phyloP scores from a whole-genome alignment of 1,140 invertebrate genomes.

The Pseudomyrmex flavicornis region DNA sequence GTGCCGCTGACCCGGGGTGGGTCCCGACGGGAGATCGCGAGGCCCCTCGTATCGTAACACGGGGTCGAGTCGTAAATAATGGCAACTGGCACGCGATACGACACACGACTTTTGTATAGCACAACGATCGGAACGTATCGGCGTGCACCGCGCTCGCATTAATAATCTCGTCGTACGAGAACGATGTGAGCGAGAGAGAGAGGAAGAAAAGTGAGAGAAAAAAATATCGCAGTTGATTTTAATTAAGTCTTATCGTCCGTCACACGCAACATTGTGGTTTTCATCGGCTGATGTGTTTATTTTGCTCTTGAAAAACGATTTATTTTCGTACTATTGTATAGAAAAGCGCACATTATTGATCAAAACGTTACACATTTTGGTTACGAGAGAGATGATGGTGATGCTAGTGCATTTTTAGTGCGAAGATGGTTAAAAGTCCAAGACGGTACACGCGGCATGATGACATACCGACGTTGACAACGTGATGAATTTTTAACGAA shows the following conservation, averaged over 20 bases:
- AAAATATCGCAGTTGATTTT: background rate
- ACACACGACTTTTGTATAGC: conserved; percentile 50
- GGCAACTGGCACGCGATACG: conserved; percentile 55
- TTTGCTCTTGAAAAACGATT: background rate
- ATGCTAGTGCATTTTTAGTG: background rate
- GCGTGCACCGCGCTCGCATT: conserved; percentile 21
- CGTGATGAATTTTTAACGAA: conserved; percentile 8
- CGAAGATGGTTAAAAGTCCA: background rate
- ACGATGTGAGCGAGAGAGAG: background rate
- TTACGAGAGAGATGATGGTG: background rate
- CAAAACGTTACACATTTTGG: background rate
- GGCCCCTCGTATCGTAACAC: conserved; percentile 22
- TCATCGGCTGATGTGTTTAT: background rate
- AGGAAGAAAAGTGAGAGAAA: background rate
- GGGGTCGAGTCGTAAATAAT: conserved; percentile 54
- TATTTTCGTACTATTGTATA: background rate
- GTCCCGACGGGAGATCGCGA: conserved; percentile 42
- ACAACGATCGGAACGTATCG: conserved; percentile 22
- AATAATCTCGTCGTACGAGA: conserved; percentile 32
- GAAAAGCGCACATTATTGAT: conserved; percentile 12
- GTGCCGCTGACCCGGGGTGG: conserved; percentile 47
- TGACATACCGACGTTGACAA: background rate
- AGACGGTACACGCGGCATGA: background rate
- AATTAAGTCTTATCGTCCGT: background rate
- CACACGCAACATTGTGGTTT: background rate